Base-by-base conservation (phyloP, 92 coral and sea anemone species). In the Meandrina meandrites region DNA sequence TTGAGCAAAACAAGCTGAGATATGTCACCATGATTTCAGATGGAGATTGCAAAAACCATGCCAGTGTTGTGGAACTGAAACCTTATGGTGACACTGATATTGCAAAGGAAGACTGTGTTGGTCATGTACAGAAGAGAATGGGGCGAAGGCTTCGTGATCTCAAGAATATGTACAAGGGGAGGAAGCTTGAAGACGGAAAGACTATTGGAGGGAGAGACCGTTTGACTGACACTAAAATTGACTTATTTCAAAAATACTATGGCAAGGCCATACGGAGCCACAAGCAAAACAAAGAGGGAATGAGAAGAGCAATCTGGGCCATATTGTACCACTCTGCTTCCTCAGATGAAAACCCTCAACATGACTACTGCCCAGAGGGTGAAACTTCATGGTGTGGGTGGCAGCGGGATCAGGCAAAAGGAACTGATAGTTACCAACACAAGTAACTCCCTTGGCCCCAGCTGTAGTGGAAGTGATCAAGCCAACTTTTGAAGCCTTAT, bases 321-420 rank as follows among this genome's bases (percentile, higher is more conserved):
- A 84, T 84, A 5, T 30, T 71, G 70, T 53, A 75, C 81, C 88
- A 84, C 74, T 74, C 72, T 14, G 72, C 70, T 30, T 74, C 88
- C 60, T 51, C 74, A 12, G 88, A 73, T 84, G 81, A 75, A 19
- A 84, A 84, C 75, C 60, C 60, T 14, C 60, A 56, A 56, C 94
- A 88, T 40, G 53, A 89, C 62, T 67, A 66, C 82, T 91, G 90
- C 74, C 87, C 82, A 4, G 42, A 13, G 34, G 90, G 93, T 32
- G 80, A 82, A 74, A 77, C 53, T 36, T 82, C 78, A 5, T 86
- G 87, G 88, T 81, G 85, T 85, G 79, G 79, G 80, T 90, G 93
- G 87, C 90, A 90, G 76, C 62, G 56, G 40, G 88, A 86, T 80
- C 62, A 54, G 58, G 80, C 90, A 18, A 47, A 62, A 60, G 84